Evolutionary conservation across 2,888 invertebrate species (phyloP), one percentile per base, ranked within the genome.

Genomic region (Cataglyphis rosenhaueri): DNA sequence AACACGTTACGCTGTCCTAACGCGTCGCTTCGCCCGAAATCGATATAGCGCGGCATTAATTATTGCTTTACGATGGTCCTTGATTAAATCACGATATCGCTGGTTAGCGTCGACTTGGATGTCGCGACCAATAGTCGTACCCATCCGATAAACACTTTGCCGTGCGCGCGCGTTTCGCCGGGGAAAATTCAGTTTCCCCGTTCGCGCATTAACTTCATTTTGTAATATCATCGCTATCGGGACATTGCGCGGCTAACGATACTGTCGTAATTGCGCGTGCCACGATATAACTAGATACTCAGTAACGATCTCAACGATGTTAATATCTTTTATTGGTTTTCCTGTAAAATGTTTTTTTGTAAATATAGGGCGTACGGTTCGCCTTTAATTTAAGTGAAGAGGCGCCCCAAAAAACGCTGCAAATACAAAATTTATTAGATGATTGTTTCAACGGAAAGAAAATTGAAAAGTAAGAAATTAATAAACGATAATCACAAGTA

Each of bases 21-120:
- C 85, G 87, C 87, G 83, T 83, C 83, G 79, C 87, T 87, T 85
- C 86, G 76, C 81, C 61, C 82, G 86, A 74, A 88, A 84, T 85
- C 85, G 86, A 85, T 87, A 84, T 61, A 76, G 59, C 87, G 85
- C 75, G 83, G 87, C 83, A 87, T 87, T 87, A 89, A 87, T 91
- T 88, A 89, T 87, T 83, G 85, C 84, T 84, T 86, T 82, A 84
- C 68, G 62, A 85, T 74, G 52, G 78, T 73, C 48, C 38, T 70
- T 55, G 68, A 68, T 81, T 76, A 84, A 74, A 85, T 86, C 78
- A 29, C 81, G 81, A 48, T 73, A 64, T 79, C 78, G 25, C 73
- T 71, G 55, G n/a, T 66, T 70, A 59, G 38, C 35, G 52, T 70
- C 65, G 38, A 75, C 44, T 85, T 59, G 52, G 41, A 84, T 55